Evolutionary conservation across 2,113 vertebrate species (phyloP).

Genomic region (Amphiprion ocellaris): DNA sequence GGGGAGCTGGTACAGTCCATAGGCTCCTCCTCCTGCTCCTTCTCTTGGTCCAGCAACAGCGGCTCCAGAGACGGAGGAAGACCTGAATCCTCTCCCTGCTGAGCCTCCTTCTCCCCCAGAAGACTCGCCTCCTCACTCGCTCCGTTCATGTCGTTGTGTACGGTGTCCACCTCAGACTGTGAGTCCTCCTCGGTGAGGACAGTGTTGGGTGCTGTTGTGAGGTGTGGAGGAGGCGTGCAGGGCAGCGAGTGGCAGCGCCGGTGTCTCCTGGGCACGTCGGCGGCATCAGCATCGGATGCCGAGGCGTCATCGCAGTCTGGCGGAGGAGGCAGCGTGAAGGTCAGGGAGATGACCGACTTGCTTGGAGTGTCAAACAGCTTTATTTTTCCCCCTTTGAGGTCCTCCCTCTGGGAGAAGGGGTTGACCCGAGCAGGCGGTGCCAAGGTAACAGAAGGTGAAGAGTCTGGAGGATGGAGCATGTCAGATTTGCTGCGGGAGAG

Average conservation of each 20-base stretch:
- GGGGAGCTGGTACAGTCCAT: conserved; percentile 88
- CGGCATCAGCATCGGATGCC: conserved; percentile 38
- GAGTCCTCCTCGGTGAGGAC: conserved; percentile 47
- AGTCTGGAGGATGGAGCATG: conserved; percentile 84
- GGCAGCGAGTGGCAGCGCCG: conserved; percentile 92
- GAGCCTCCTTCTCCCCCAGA: conserved; percentile 3
- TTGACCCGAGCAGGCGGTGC: conserved; percentile 87
- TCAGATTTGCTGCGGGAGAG: conserved; percentile 92
- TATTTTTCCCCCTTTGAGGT: conserved; percentile 94
- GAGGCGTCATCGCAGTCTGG: conserved; percentile 68
- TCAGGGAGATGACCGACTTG: conserved; percentile 91
- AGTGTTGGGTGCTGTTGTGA: conserved; percentile 44
- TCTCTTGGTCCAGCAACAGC: conserved; percentile 68
- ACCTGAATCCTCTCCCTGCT: conserved; percentile 65
- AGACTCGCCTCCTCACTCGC: conserved; percentile 21
- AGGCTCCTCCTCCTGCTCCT: conserved; percentile 71
- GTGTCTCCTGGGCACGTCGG: conserved; percentile 55
- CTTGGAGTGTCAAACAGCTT: conserved; percentile 95
- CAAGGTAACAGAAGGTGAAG: conserved; percentile 54
- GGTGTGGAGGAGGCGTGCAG: conserved; percentile 87
- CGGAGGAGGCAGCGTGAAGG: conserved; percentile 88
- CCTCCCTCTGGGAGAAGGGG: conserved; percentile 94
- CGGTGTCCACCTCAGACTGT: not conserved
- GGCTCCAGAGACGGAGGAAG: conserved; percentile 74
- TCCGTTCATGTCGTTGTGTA: not conserved